Conservation (phyloP, 1,140 invertebrate species). For the silkworm (Bombyx mori) region DNA sequence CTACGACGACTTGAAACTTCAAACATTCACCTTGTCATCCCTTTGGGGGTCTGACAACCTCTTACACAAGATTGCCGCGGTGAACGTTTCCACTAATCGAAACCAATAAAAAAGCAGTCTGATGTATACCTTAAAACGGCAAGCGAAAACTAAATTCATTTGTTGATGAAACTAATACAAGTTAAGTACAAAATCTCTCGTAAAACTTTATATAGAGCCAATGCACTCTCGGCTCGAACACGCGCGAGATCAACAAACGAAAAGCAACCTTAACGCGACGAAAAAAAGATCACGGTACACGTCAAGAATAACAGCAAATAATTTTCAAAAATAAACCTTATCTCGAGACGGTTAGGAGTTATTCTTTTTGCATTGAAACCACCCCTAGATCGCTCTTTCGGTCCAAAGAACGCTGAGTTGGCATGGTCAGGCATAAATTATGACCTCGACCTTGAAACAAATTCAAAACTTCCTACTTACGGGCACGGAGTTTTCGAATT, state of each 20-base stretch:
- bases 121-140: not conserved
- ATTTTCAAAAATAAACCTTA: not conserved
- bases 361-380: no score
- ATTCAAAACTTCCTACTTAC: not conserved
- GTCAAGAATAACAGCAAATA: not conserved
- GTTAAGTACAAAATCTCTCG: not conserved
- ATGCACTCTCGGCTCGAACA: not conserved
- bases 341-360: not conserved
- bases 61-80: no score
- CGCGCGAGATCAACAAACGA: not conserved
- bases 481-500: no score
- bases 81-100: not conserved
- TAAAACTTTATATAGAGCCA: not conserved
- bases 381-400: not conserved
- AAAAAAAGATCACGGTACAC: not conserved
- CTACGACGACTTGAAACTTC: no score
- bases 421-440: conserved; percentile 10
- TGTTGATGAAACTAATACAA: not conserved
- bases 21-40: no score
- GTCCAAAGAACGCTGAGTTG: conserved; percentile 1
- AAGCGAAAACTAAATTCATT: not conserved
- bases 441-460: conserved; percentile 5
- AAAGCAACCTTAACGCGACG: not conserved
- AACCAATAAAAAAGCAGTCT: not conserved
- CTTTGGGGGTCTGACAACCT: no score